These are phyloP conservation scores for Patella ulyssiponensis DNA, from an alignment of 2,888 invertebrate genomes.

Conservation along the genomic window DNA sequence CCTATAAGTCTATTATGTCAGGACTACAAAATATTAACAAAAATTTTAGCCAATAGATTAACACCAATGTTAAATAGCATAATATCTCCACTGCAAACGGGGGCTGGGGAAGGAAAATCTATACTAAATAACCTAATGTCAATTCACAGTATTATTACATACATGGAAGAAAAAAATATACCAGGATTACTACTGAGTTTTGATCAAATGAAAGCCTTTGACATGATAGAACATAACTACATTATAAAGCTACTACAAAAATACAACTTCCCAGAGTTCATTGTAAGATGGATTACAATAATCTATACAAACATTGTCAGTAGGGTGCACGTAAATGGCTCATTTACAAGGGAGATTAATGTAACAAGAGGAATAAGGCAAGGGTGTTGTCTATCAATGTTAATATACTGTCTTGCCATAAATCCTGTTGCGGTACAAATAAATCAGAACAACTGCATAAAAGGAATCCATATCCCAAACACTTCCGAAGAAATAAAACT, in stretches of 20 bases:
- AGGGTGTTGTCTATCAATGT: neutral
- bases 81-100: no score
- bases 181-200: neutral
- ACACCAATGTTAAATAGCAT: no score
- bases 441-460: neutral
- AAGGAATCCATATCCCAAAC: neutral
- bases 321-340: neutral
- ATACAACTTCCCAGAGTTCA: neutral
- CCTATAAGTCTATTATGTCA: no score
- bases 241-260: neutral
- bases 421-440: neutral
- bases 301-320: neutral
- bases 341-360: neutral
- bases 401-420: neutral
- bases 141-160: neutral
- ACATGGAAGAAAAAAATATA: neutral
- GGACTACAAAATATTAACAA: no score
- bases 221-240: neutral
- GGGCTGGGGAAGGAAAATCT: conserved; percentile 2
- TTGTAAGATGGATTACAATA: neutral
- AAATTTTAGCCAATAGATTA: no score
- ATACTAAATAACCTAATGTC: neutral
- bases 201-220: neutral
- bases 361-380: neutral
- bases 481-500: neutral